phyloP scores from a whole-genome alignment of 2,888 invertebrate genomes.

The Aspidiotus destructor region DNA sequence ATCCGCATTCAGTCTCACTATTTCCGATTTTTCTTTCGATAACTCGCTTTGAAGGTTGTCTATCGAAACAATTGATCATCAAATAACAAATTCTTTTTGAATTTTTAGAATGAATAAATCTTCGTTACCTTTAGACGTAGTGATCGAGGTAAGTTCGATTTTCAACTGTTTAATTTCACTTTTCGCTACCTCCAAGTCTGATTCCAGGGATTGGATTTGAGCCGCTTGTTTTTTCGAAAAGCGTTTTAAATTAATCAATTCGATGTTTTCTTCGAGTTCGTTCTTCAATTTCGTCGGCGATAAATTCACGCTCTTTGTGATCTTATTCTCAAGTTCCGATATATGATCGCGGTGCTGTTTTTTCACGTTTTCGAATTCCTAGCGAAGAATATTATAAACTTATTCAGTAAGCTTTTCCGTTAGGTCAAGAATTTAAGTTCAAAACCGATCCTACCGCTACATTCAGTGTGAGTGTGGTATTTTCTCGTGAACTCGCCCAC shows the following conservation, averaged over 20 bases:
- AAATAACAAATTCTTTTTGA: background rate
- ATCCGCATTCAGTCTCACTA: slow-evolving; percentile 12
- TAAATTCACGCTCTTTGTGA: slow-evolving; percentile 11
- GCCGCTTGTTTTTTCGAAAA: slow-evolving; percentile 29
- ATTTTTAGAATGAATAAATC: background rate
- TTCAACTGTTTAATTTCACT: slow-evolving; percentile 18
- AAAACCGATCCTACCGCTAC: background rate
- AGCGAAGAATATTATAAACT: background rate
- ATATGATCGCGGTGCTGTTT: slow-evolving; percentile 18
- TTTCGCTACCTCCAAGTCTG: slow-evolving; percentile 19
- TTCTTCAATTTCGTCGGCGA: slow-evolving; percentile 23
- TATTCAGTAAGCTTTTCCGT: background rate
- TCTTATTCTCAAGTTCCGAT: slow-evolving; percentile 18
- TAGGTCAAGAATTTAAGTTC: background rate
- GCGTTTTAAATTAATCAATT: slow-evolving; percentile 30
- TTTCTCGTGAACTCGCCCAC: too few relatives aligned
- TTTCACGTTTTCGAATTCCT: slow-evolving; percentile 23
- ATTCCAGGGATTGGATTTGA: slow-evolving; percentile 22
- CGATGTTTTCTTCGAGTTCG: slow-evolving; percentile 24
- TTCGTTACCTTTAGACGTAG: slow-evolving; percentile 8
- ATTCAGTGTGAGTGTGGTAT: too few relatives aligned
- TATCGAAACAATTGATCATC: background rate
- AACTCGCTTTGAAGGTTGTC: slow-evolving; percentile 21
- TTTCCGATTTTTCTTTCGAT: slow-evolving; percentile 26
- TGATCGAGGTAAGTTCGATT: slow-evolving; percentile 6